Percentiles rank a stretch among this genome's conserved stretches.
Conservation (phyloP, 2,113 vertebrate species). For the Sinocyclocheilus anophthalmus region DNA sequence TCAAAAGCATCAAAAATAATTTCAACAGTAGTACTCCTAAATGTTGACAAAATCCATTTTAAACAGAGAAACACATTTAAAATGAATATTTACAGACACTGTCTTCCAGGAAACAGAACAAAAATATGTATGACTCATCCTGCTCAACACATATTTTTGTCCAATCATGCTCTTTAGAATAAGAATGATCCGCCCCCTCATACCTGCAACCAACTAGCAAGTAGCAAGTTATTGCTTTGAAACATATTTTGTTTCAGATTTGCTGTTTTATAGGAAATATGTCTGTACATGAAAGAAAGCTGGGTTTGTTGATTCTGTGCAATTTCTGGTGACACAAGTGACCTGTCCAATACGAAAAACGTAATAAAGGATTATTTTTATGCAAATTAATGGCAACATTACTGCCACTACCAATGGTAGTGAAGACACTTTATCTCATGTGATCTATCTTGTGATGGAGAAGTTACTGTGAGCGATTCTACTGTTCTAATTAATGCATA, state of each 20-base stretch:
- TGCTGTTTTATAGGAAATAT: not conserved
- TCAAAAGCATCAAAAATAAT: not conserved
- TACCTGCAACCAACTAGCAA: not conserved
- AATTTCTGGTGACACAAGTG: too few relatives aligned
- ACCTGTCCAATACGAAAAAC: not conserved
- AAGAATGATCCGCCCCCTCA: not conserved
- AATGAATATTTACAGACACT: not conserved
- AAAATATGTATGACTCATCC: not conserved
- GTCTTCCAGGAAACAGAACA: not conserved
- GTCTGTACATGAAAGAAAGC: not conserved
- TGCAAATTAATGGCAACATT: not conserved
- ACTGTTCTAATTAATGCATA: not conserved
- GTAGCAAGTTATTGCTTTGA: not conserved
- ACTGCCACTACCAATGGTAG: not conserved
- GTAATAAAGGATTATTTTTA: not conserved
- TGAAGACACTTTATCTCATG: not conserved
- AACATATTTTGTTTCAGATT: not conserved
- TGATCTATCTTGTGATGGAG: not conserved
- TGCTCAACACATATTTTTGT: not conserved
- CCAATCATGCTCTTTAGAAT: not conserved
- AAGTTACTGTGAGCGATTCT: not conserved
- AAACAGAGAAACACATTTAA: not conserved
- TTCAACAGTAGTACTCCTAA: not conserved
- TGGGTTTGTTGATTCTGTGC: not conserved
- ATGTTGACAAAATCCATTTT: not conserved